Conservation (phyloP, 2,113 vertebrate genomes). For the Ciconia maguari region DNA sequence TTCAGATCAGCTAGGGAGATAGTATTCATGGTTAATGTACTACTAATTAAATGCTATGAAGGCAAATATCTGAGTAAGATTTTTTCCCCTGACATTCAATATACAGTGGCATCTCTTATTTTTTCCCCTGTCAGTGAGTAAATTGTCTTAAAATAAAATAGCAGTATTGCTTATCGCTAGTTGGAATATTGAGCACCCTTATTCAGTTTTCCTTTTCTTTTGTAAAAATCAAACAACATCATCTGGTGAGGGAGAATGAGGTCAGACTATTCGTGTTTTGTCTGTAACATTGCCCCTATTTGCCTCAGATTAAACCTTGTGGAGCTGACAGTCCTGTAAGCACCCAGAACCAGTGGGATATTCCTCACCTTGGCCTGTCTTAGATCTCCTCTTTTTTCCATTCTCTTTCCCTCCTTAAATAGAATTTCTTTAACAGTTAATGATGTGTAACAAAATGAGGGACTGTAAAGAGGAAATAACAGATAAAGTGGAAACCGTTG, state of each 20-base stretch:
- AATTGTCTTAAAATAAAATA: neutral
- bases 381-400: neutral
- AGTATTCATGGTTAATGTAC: neutral
- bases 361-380: neutral
- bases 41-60: neutral
- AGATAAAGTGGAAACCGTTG: neutral
- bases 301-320: neutral
- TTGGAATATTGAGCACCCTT: neutral
- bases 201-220: neutral
- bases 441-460: neutral
- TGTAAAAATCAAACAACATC: neutral
- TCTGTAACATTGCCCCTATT: neutral
- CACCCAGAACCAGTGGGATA: fast-evolving
- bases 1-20: neutral
- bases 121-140: neutral
- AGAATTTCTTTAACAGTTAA: neutral
- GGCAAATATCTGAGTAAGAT: neutral
- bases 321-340: neutral
- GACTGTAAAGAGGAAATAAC: neutral
- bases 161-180: neutral
- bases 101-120: neutral
- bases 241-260: neutral
- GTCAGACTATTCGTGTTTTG: neutral
- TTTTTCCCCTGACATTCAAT: neutral
- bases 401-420: neutral